These are phyloP conservation scores for Acanthornis magna DNA, from an alignment of 2,797 vertebrate genomes.

Conservation along the genomic window DNA sequence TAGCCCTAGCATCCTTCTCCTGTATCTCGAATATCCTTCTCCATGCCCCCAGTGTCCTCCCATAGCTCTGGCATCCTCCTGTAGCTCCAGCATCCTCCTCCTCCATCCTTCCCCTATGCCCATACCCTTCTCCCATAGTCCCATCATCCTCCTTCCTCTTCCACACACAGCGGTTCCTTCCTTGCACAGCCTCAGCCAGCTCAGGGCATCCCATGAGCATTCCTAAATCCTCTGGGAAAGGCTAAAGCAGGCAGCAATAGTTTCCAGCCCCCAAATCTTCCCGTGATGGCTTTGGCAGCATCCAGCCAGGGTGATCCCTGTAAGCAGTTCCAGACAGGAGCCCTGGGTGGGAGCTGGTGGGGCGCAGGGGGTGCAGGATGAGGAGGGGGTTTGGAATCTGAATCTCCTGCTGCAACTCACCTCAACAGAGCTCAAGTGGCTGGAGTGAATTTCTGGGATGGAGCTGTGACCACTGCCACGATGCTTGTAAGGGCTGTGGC, in stretches of 20 bases:
- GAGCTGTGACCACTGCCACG: accelerated
- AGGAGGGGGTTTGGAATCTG: neutral
- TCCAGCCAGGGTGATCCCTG: neutral
- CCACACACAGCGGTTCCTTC: neutral
- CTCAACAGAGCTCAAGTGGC: accelerated
- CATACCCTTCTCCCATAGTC: too few relatives aligned
- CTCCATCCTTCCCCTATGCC: neutral
- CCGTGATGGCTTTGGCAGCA: accelerated
- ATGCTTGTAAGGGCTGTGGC: neutral
- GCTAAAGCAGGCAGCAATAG: neutral
- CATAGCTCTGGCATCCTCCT: neutral
- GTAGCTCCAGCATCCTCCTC: too few relatives aligned
- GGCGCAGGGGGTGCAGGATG: neutral
- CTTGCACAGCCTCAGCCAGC: neutral
- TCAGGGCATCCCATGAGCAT: neutral
- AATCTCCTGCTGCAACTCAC: accelerated
- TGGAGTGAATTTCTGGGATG: neutral
- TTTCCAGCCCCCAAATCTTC: neutral
- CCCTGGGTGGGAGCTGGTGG: neutral
- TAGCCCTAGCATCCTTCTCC: neutral
- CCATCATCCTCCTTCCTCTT: neutral
- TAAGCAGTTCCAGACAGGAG: neutral
- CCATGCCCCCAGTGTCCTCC: neutral
- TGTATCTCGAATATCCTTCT: neutral
- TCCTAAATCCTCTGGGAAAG: neutral